Conservation (phyloP, 2,888 invertebrate genomes). For the Cerceris rybyensis region DNA sequence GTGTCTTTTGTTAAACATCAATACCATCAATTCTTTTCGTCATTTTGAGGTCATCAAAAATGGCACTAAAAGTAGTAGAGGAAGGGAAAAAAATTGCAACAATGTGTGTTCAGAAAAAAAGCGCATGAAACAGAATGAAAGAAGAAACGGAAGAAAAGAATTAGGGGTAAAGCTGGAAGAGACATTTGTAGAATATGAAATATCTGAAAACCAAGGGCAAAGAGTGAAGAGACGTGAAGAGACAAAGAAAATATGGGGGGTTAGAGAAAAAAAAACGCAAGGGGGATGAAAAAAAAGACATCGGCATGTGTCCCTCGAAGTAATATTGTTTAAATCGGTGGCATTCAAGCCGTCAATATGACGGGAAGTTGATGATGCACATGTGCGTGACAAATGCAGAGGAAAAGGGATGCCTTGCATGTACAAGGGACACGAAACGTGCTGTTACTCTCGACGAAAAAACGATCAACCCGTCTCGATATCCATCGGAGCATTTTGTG, state of each 20-base stretch:
- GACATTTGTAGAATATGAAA: not conserved
- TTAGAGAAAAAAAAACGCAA: too few relatives aligned
- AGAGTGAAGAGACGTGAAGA: constrained; percentile 11
- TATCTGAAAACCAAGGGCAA: constrained; percentile 3
- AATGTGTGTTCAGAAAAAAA: not conserved
- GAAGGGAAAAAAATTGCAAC: too few relatives aligned
- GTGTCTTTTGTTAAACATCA: too few relatives aligned
- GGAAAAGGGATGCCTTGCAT: constrained; percentile 4
- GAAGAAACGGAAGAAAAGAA: constrained; percentile 7
- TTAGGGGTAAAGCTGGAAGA: constrained; percentile 8
- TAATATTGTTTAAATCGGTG: constrained; percentile 40
- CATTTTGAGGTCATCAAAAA: too few relatives aligned
- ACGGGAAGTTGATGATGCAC: constrained; percentile 36
- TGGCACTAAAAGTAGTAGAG: too few relatives aligned
- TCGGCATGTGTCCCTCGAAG: constrained; percentile 38
- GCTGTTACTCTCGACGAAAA: constrained; percentile 32
- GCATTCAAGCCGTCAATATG: constrained; percentile 31
- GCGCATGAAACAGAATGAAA: not conserved
- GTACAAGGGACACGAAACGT: constrained; percentile 18
- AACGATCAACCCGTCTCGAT: constrained; percentile 10
- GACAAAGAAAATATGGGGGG: constrained; percentile 17
- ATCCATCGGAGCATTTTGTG: constrained; percentile 21
- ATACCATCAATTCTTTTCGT: too few relatives aligned
- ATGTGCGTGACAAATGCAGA: constrained; percentile 4
- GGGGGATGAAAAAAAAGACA: not conserved